phyloP scores from a whole-genome alignment of 2,888 invertebrate genomes.

The Tenodera sinensis region DNA sequence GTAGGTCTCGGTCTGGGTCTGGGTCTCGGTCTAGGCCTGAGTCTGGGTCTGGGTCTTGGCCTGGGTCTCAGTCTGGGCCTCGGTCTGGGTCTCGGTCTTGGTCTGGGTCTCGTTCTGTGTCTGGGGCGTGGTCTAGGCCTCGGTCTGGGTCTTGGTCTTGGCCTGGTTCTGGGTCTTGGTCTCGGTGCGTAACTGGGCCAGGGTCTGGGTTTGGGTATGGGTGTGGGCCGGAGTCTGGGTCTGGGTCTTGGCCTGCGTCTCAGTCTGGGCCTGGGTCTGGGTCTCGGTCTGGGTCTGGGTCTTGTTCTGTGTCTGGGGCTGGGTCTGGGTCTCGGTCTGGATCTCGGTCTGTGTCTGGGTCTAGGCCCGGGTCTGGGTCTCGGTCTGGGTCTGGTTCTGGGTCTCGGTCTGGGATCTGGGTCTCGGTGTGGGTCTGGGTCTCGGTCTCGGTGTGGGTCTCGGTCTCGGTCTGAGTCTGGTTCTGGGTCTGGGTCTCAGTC shows the following conservation, averaged over 20 bases:
- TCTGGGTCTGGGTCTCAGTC: too few relatives aligned
- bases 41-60: neutral
- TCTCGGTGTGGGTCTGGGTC: too few relatives aligned
- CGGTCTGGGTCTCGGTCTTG: neutral
- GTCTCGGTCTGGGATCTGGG: neutral
- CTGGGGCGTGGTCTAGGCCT: neutral
- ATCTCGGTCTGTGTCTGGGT: conserved; percentile 32
- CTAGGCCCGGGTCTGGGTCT: neutral
- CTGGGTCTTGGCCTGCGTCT: conserved; percentile 34
- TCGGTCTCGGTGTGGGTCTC: neutral
- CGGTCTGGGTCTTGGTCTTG: too few relatives aligned
- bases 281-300: conserved; percentile 34
- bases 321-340: too few relatives aligned
- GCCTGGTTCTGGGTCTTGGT: conserved; percentile 22
- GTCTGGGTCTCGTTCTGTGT: neutral
- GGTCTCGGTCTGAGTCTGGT: too few relatives aligned
- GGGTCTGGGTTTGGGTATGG: conserved; percentile 32
- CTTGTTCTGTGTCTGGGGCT: too few relatives aligned
- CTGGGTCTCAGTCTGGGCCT: neutral
- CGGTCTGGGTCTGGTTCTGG: too few relatives aligned
- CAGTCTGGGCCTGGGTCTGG: conserved; percentile 22
- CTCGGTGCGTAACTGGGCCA: conserved; percentile 31
- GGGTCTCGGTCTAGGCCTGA: neutral
- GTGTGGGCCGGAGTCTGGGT: conserved; percentile 31
- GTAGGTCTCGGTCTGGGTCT: neutral